Evolutionary conservation across 2,888 invertebrate species (phyloP), one percentile per base, ranked within the genome.

Genomic region (Trissolcus brochymenae): DNA sequence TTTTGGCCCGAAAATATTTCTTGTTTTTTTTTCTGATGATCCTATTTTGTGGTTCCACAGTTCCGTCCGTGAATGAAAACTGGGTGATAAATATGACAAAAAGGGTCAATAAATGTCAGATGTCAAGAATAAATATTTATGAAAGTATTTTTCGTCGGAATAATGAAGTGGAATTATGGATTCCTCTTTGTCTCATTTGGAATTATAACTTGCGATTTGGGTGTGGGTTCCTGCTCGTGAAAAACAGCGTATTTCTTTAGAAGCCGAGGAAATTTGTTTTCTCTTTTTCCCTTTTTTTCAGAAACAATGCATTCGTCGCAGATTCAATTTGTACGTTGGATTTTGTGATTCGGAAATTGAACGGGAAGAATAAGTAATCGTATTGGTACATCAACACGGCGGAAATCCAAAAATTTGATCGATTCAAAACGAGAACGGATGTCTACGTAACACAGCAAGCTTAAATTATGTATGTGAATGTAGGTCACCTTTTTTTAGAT

Each of bases 401-500:
- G 35, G 11, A 35, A 35, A 35, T 35, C 35, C 46, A 46, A 46
- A 46, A 46, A 46, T 46, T 46, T 16, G 46, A 16, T 46, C 16
- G 11, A 1, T 46, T 14, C 14, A 46, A 46, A 46, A 46, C n/a
- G 46, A 46, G 16, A 46, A 14, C 16, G n/a, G 46, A 46, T 35
- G 35, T 35, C 35, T 35, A 25, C 25, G 46, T 46, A 46, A 46
- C 16, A 46, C 35, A 14, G 29, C 17, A 16, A 25, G 59, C 19
- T 67, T 11, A 53, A 50, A 55, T 59, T 25, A 40, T 67, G 19
- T 59, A 68, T 49, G 60, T 25, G 40, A 55, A 68, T 60, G 54
- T 68, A 68, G 68, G 68, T 55, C 68, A 55, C 43, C 60, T 41
- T 68, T 68, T 46, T 68, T 68, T 60, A 60, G 67, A 68, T 68